Evolutionary conservation across 1,140 invertebrate genomes (phyloP).

Genomic region (Panagrolaimus sp.): DNA sequence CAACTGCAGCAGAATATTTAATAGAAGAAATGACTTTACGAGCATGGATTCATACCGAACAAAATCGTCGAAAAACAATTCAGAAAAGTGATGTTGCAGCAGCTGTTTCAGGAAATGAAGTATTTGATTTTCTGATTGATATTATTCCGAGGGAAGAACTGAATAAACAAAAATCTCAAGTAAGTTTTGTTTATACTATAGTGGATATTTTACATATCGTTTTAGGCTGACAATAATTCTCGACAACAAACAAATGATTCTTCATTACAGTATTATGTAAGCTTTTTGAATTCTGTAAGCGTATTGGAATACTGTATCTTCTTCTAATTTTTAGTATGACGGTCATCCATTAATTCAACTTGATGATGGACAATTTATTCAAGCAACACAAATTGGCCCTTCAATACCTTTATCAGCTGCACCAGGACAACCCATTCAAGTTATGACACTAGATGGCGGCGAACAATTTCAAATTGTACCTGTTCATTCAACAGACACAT

Average conservation of each 20-base stretch:
- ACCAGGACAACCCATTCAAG: background rate
- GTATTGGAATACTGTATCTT: background rate
- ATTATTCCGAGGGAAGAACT: slow-evolving; percentile 76
- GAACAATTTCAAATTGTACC: background rate
- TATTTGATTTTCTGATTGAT: slow-evolving; percentile 98
- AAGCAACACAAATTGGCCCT: background rate
- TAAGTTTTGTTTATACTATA: background rate
- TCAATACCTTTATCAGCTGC: background rate
- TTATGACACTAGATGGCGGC: background rate
- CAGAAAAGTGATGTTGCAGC: slow-evolving; percentile 96
- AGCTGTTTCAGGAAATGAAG: slow-evolving; percentile 94
- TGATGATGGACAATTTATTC: background rate
- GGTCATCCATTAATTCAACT: background rate
- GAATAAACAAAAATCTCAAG: background rate
- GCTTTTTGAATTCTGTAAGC: no score
- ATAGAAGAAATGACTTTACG: slow-evolving; percentile 87
- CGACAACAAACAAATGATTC: background rate
- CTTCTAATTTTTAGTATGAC: background rate
- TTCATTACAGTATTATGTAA: background rate
- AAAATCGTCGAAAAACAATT: slow-evolving; percentile 88
- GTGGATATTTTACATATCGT: no score
- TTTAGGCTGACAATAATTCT: background rate
- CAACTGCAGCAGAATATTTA: slow-evolving; percentile 96
- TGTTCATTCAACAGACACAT: background rate
- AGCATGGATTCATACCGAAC: slow-evolving; percentile 95